These are phyloP conservation scores for Opisthograptis luteolata DNA, from an alignment of 2,888 invertebrate species.

Conservation along the genomic window DNA sequence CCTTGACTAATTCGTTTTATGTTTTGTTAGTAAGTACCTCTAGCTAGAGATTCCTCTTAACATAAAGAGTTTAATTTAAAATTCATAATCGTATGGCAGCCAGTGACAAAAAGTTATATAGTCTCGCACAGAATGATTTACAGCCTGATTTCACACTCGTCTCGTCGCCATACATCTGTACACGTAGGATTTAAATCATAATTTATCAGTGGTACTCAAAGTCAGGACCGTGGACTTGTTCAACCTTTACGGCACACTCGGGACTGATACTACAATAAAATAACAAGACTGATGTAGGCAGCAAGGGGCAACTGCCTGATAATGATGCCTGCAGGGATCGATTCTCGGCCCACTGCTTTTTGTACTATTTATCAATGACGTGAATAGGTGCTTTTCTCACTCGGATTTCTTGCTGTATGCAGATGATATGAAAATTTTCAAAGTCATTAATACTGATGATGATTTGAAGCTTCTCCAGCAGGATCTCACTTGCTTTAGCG, in stretches of 20 bases:
- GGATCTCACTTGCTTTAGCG: no score
- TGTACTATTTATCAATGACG: no score
- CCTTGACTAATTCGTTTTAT: constrained; percentile 7
- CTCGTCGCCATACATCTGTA: constrained; percentile 48
- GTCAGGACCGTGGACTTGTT: neutral
- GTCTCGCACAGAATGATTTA: constrained; percentile 68
- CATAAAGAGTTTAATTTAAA: constrained; percentile 32
- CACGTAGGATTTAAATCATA: constrained; percentile 36
- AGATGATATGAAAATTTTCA: no score
- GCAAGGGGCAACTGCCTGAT: no score
- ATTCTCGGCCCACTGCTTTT: no score
- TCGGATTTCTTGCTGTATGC: no score
- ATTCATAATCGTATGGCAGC: constrained; percentile 36
- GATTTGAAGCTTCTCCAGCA: no score
- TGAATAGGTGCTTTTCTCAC: no score
- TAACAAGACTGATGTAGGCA: no score
- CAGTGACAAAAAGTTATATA: constrained; percentile 74
- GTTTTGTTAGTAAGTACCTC: constrained; percentile 9
- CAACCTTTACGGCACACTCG: constrained; percentile 8
- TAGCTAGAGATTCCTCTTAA: constrained; percentile 9
- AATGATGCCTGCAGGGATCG: no score
- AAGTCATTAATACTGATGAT: no score
- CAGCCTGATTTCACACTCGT: constrained; percentile 67
- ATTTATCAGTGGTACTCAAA: constrained; percentile 36
- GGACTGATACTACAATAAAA: neutral